Percentiles rank a stretch among this genome's conserved stretches.
Conservation (phyloP, 2,888 invertebrate species). For the Orthosia incerta region DNA sequence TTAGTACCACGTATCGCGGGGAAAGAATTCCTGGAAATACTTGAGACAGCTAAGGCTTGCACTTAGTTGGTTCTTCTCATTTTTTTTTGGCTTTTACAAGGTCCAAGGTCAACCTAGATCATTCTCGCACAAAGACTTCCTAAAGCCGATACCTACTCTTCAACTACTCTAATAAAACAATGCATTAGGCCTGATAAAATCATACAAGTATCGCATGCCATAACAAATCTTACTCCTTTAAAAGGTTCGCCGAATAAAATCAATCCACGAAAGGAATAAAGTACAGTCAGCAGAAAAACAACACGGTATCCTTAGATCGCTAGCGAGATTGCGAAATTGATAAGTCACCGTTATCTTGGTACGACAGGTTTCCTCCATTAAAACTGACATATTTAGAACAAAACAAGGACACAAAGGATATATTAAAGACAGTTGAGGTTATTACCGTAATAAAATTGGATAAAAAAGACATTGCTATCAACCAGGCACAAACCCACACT, state of each 20-base stretch:
- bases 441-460: no score
- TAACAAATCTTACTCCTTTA: conserved; percentile 16
- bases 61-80: no score
- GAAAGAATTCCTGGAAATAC: no score
- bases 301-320: not conserved
- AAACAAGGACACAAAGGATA: not conserved
- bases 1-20: no score
- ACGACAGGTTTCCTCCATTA: no score
- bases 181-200: conserved; percentile 14
- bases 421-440: no score
- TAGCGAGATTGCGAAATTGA: not conserved
- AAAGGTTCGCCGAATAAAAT: conserved; percentile 21
- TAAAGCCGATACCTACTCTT: not conserved
- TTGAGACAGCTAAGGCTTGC: no score
- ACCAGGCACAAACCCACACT: no score
- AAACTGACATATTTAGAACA: not conserved
- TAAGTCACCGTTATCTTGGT: not conserved
- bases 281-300: conserved; percentile 12
- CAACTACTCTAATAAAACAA: not conserved
- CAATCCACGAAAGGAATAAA: conserved; percentile 14
- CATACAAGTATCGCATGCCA: not conserved
- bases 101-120: no score
- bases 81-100: no score
- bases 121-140: not conserved
- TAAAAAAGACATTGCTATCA: no score